phyloP scores from a whole-genome alignment of 2,797 vertebrate species.

The Salmo trutta region DNA sequence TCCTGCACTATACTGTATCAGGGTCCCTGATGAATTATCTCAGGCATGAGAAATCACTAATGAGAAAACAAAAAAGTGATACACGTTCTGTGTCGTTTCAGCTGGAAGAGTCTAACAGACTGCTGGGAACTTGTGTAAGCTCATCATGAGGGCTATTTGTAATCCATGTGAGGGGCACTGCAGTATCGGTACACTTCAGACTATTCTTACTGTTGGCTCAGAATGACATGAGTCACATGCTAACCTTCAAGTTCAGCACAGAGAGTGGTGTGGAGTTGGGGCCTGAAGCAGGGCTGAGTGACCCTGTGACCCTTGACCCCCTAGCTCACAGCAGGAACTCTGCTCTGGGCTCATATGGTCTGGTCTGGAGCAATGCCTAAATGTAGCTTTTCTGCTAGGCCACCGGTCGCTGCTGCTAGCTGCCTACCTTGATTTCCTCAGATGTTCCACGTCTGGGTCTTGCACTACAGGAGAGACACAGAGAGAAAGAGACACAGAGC shows the following conservation, averaged over 20 bases:
- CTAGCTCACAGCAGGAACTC: conserved; percentile 21
- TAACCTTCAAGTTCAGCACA: conserved; percentile 40
- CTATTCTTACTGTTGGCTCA: neutral
- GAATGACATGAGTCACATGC: neutral
- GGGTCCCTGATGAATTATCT: neutral
- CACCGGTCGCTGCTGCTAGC: conserved; percentile 64
- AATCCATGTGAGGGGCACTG: neutral
- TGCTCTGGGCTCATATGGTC: conserved; percentile 1
- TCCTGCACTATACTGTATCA: neutral
- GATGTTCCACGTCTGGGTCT: conserved; percentile 86
- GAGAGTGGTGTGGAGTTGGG: conserved; percentile 15
- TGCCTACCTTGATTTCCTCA: conserved; percentile 92
- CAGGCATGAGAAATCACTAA: neutral
- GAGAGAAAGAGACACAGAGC: conserved; percentile 8
- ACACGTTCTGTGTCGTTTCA: neutral
- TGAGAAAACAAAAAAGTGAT: neutral
- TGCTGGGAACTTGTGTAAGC: neutral
- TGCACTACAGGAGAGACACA: conserved; percentile 75
- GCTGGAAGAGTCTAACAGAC: neutral
- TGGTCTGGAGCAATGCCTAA: conserved; percentile 5
- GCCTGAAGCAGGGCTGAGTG: conserved; percentile 8
- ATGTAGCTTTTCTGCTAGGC: conserved; percentile 25
- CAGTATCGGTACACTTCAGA: neutral
- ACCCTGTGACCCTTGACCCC: neutral
- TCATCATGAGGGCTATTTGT: neutral